phyloP scores from a whole-genome alignment of 2,113 vertebrate species.

The Hyperopisus bebe region DNA sequence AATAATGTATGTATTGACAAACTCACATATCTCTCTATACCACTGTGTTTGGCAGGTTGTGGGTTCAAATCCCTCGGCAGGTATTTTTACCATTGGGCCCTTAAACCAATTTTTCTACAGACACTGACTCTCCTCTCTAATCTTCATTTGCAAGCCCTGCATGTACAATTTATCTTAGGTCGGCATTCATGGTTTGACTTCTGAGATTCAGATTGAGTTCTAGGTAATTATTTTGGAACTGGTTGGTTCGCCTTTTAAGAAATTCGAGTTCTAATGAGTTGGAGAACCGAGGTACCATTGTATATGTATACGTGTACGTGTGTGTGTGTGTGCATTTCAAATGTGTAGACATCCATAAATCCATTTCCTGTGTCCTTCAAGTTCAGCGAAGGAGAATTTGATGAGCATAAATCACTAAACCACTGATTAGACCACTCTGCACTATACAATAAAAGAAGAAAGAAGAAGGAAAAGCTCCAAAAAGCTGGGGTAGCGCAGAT shows the following conservation, averaged over 20 bases:
- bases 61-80: not conserved
- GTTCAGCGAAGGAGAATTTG: not conserved
- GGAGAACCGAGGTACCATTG: too few species aligned
- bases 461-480: not conserved
- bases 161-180: too few species aligned
- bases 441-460: not conserved
- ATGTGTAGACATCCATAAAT: not conserved
- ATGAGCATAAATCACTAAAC: not conserved
- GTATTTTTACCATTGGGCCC: not conserved
- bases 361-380: not conserved
- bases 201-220: too few species aligned
- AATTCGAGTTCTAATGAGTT: too few species aligned
- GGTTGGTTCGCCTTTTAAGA: too few species aligned
- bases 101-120: not conserved
- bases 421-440: not conserved
- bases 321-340: not conserved
- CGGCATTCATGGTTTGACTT: too few species aligned
- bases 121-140: not conserved
- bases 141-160: not conserved
- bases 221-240: too few species aligned
- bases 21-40: too few species aligned
- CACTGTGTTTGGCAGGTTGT: too few species aligned
- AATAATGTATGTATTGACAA: too few species aligned
- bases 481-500: not conserved
- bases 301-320: rapidly evolving